A percentile compares a stretch with the other conserved stretches of the same genome.
phyloP scores from a whole-genome alignment of 1,140 invertebrate species.

The Eciton burchellii region DNA sequence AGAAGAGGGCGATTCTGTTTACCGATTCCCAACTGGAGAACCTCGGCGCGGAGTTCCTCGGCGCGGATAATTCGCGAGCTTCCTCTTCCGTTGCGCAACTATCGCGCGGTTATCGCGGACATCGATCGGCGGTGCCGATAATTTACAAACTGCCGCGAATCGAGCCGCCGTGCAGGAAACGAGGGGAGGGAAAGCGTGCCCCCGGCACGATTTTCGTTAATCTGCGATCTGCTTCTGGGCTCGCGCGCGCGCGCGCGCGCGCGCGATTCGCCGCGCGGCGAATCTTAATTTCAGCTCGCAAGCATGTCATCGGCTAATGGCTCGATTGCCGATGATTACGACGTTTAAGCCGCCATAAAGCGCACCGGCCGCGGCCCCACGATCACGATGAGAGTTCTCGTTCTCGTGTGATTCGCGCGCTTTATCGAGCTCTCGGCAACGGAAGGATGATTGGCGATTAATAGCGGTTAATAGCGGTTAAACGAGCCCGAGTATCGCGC shows the following conservation, averaged over 20 bases:
- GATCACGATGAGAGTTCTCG: constrained; percentile 43
- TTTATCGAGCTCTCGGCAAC: neutral
- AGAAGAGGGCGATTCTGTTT: too few species aligned
- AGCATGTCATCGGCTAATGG: constrained; percentile 52
- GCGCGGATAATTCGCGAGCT: neutral
- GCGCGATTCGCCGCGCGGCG: neutral
- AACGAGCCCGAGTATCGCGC: constrained; percentile 5
- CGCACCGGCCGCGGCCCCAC: neutral
- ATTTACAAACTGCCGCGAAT: constrained; percentile 30
- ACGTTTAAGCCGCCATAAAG: constrained; percentile 26
- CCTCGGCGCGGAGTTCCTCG: neutral
- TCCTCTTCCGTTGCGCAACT: neutral
- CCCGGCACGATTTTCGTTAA: constrained; percentile 37
- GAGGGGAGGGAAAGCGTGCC: neutral
- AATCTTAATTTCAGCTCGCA: constrained; percentile 36
- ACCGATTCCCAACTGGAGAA: too few species aligned
- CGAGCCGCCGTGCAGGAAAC: neutral
- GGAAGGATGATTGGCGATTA: constrained; percentile 37
- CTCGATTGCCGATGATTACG: constrained; percentile 50
- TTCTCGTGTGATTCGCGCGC: constrained; percentile 17
- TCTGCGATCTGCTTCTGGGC: constrained; percentile 40
- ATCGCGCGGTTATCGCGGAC: neutral
- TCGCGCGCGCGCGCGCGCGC: constrained; percentile 18
- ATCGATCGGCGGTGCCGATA: neutral
- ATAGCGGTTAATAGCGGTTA: constrained; percentile 33